phyloP scores from a whole-genome alignment of 92 coral and sea anemone genomes.

The Palythoa grandiflora region DNA sequence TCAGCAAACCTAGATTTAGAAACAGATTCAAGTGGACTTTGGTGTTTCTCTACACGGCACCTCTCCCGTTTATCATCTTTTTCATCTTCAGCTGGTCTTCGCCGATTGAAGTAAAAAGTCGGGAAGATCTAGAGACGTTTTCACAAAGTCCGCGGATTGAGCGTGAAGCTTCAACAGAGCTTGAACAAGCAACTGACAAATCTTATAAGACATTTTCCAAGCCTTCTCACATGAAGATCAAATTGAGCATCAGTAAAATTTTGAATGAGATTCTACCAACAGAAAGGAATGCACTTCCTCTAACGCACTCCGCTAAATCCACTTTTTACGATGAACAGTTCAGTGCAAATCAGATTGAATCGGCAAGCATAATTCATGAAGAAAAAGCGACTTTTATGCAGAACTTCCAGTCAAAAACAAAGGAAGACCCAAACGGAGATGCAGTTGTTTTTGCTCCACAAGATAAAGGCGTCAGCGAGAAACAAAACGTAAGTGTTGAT shows the following conservation, averaged over 20 bases:
- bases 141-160: neutral
- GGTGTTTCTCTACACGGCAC: neutral
- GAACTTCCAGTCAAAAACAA: neutral
- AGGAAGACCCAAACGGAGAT: slow-evolving; percentile 14
- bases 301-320: slow-evolving; percentile 14
- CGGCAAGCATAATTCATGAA: neutral
- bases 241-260: neutral
- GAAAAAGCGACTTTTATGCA: neutral
- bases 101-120: neutral
- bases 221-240: neutral
- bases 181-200: neutral
- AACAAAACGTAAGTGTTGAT: slow-evolving; percentile 36
- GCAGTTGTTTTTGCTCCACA: slow-evolving; percentile 75
- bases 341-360: neutral
- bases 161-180: slow-evolving; percentile 6
- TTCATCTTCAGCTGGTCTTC: slow-evolving; percentile 21
- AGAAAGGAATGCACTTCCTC: neutral
- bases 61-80: slow-evolving; percentile 23
- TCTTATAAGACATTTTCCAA: neutral
- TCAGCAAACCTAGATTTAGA: neutral
- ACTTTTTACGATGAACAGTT: neutral
- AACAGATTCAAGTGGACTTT: slow-evolving; percentile 24
- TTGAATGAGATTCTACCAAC: slow-evolving; percentile 27
- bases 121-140: neutral
- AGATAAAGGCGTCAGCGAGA: slow-evolving; percentile 7